These are phyloP conservation scores for Ictalurus punctatus DNA, from an alignment of 2,113 vertebrate species.

Conservation along the genomic window DNA sequence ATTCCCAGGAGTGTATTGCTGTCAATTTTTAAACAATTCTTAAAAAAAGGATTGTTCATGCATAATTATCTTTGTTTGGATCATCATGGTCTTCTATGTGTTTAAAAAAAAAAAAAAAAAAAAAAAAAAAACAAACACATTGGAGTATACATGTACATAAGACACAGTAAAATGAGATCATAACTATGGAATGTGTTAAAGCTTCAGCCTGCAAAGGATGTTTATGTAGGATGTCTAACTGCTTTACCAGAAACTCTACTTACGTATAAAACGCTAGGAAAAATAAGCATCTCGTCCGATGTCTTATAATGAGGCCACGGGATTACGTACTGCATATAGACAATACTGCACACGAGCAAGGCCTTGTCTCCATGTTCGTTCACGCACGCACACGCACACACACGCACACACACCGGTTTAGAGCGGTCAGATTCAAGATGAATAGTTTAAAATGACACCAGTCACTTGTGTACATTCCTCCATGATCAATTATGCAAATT, in stretches of 20 bases:
- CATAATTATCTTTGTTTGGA: constrained; percentile 63
- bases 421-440: constrained; percentile 31
- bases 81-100: constrained; percentile 64
- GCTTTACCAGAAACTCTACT: constrained; percentile 59
- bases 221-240: constrained; percentile 31
- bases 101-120: too few relatives aligned
- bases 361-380: constrained; percentile 11
- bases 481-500: constrained; percentile 49
- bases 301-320: constrained; percentile 29
- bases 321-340: constrained; percentile 39
- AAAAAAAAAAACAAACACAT: constrained; percentile 66
- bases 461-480: constrained; percentile 14
- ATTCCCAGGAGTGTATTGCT: constrained; percentile 44
- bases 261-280: constrained; percentile 46
- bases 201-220: constrained; percentile 63
- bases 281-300: constrained; percentile 47
- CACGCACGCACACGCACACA: neutral
- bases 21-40: constrained; percentile 44
- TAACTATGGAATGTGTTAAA: constrained; percentile 64
- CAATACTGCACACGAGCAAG: constrained; percentile 45
- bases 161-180: constrained; percentile 75
- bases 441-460: constrained; percentile 25
- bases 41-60: constrained; percentile 61
- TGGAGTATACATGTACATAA: constrained; percentile 72
- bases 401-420: neutral